These are phyloP conservation scores for Prunella strophiata DNA, from an alignment of 2,797 vertebrate species.

Conservation along the genomic window DNA sequence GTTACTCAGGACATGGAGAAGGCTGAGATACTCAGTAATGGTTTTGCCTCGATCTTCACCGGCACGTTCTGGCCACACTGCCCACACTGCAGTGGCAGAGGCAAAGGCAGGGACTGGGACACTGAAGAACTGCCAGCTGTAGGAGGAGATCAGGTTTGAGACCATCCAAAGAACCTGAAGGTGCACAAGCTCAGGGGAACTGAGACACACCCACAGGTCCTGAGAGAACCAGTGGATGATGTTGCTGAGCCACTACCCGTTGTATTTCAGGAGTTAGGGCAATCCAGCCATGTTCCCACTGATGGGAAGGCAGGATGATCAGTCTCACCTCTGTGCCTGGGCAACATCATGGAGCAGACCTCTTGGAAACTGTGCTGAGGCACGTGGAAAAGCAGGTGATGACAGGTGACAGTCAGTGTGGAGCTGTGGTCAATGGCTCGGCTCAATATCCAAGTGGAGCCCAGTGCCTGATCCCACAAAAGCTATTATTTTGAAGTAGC, in stretches of 20 bases:
- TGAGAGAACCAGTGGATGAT: background rate
- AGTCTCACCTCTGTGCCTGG: background rate
- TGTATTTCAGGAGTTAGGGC: background rate
- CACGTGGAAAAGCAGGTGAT: rapidly evolving
- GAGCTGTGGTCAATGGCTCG: rapidly evolving
- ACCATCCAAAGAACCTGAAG: background rate
- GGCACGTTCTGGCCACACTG: background rate
- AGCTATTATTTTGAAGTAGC: background rate
- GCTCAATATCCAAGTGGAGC: rapidly evolving
- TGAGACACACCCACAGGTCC: background rate
- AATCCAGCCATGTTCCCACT: background rate
- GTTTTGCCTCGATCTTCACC: background rate
- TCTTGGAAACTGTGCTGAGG: background rate
- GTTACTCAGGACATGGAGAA: background rate
- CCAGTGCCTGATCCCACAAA: background rate
- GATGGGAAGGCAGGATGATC: background rate
- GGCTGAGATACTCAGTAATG: background rate
- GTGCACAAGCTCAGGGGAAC: background rate
- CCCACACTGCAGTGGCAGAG: background rate
- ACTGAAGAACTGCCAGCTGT: background rate
- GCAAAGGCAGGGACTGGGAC: background rate
- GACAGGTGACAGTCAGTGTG: background rate
- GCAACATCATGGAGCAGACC: background rate
- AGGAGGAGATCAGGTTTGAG: background rate
- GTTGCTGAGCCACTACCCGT: background rate